Evolutionary conservation across 2,888 invertebrate genomes (phyloP), one percentile per base, ranked within the genome.

Genomic region (Pyrochroa serraticornis): DNA sequence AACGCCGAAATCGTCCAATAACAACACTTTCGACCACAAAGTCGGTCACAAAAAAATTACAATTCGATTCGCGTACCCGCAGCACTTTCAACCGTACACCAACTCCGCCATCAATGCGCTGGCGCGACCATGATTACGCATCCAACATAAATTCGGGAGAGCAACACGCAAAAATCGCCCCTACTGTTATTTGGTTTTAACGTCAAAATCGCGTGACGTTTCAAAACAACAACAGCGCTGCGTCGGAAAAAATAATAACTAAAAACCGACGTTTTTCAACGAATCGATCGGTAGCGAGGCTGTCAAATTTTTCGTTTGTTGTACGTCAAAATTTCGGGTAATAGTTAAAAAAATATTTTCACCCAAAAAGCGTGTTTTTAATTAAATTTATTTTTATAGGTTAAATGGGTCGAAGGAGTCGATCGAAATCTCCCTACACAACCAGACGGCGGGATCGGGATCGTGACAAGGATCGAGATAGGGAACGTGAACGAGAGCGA

Each of bases 331-430:
- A 35, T 42, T 39, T 50, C 14, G 35, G 47, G 35, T 34, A 59
- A 60, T n/a, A 55, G 50, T 37, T 2, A 22, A 22, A 22, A 22
- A 22, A 22, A 22, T 22, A 22, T 22, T 22, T 5, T 3, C 5
- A 45, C 55, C 10, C 39, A 12, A 34, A 57, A 58, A 61, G 49
- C 39, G 47, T 10, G 38, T 60, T 60, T 60, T 56, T 36, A 34
- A 33, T 35, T 22, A 31, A 9, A 45, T 57, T 44, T 46, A 37
- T 60, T 58, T 51, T 14, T 30, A 42, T 34, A 60, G 55, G 63
- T 61, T 45, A 52, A 60, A 84, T 87, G 87, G 83, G 83, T 57
- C 77, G 83, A 66, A 81, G 83, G 70, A 81, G 83, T 60, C 71
- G 78, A 63, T 79, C 79, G 46, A 77, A 75, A 68, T 81, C 83